Evolutionary conservation across 2,113 vertebrate genomes (phyloP).

Genomic region (Myiozetetes cayanensis): DNA sequence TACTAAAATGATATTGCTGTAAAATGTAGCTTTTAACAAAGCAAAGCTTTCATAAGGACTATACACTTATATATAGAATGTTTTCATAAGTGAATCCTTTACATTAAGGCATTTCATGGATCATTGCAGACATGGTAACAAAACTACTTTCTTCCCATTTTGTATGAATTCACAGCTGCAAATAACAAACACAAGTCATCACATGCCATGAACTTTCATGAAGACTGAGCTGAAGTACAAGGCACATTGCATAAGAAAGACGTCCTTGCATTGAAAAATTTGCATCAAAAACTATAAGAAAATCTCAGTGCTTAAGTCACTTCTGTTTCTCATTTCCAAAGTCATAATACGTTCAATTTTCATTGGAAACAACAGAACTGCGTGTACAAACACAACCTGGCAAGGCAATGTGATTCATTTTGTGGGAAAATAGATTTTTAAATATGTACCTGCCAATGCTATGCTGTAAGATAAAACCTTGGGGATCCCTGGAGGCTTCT

Average conservation of each 20-base stretch:
- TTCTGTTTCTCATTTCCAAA: neutral
- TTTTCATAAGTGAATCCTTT: neutral
- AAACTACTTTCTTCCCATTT: neutral
- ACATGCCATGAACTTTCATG: neutral
- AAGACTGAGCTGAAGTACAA: neutral
- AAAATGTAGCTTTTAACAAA: neutral
- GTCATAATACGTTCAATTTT: neutral
- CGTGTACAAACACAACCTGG: neutral
- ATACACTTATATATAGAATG: neutral
- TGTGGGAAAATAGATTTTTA: conserved; percentile 8
- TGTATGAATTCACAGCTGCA: neutral
- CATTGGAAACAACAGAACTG: neutral
- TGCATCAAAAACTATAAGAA: neutral
- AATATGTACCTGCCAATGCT: neutral
- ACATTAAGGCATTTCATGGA: neutral
- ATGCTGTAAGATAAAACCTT: neutral
- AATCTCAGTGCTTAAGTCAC: neutral
- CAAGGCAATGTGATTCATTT: neutral
- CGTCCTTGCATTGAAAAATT: neutral
- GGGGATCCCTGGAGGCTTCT: neutral
- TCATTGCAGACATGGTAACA: neutral
- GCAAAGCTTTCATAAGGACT: neutral
- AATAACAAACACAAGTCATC: neutral
- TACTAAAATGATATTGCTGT: neutral
- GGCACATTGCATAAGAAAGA: neutral